Percentiles rank a stretch among this genome's conserved stretches.
phyloP scores from a whole-genome alignment of 2,797 vertebrate genomes.

The Trachops cirrhosus region DNA sequence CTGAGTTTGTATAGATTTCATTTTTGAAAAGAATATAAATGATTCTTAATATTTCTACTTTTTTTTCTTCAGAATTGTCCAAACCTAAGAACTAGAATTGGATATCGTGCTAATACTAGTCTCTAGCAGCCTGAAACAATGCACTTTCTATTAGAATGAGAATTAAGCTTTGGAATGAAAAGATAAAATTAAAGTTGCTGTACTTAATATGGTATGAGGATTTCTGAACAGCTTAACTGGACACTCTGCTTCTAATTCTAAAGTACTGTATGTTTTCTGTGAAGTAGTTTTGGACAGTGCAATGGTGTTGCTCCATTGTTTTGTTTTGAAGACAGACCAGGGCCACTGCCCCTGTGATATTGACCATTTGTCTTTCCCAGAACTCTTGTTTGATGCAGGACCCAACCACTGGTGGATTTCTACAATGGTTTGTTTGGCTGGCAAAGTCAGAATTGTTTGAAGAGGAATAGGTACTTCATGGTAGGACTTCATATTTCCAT shows the following conservation, averaged over 20 bases:
- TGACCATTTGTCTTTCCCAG: neutral
- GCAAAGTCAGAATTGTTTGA: conserved; percentile 5
- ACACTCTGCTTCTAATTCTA: neutral
- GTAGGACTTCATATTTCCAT: conserved; percentile 16
- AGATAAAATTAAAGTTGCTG: neutral
- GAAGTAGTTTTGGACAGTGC: no score
- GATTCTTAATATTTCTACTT: neutral
- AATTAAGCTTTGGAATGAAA: neutral
- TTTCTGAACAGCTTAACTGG: neutral
- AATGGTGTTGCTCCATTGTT: neutral
- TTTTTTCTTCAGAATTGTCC: neutral
- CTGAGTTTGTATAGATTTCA: neutral
- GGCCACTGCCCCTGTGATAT: neutral
- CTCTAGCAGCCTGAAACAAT: neutral
- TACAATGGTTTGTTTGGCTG: neutral
- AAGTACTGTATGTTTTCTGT: neutral
- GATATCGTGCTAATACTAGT: neutral
- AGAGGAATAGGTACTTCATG: neutral
- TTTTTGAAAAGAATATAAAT: neutral
- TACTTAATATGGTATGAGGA: neutral
- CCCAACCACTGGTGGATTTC: neutral
- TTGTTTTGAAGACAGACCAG: neutral
- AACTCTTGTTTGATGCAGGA: neutral
- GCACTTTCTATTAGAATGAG: neutral
- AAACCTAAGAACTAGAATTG: neutral